Base-by-base conservation (phyloP, 2,113 vertebrate species). In the Forbesichthys agassizii region DNA sequence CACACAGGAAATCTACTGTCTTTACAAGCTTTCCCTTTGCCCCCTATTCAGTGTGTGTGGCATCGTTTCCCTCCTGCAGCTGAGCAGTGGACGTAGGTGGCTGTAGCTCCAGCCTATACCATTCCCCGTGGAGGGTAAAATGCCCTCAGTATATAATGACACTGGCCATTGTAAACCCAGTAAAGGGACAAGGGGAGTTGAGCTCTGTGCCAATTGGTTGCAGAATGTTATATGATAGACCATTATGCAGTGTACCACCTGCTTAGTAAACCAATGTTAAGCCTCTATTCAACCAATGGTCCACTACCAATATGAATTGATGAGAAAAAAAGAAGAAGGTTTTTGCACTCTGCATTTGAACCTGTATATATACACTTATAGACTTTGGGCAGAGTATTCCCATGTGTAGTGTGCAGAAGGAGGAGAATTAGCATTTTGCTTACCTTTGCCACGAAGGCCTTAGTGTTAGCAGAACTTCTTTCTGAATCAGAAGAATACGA, bases 51-150 rank as follows among this genome's bases (percentile, higher is more conserved):
- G 52, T 42, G 36, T 42, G 36, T 16, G 52, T 16, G 52, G 13
- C 52, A 54, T n/a, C 52, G n/a, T 54, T 54, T 4, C 52, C 13
- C 52, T 4, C 13, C 52, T 54, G 13, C 52, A 54, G 53, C 46
- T 33, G 52, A 11, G 48, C 2, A 52, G 9, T 52, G 9, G 9
- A 14, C 3, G 10, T 33, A 58, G 61, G 33, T 46, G 54, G 46
- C n/a, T 56, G 14, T 5, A 27, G 70, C 64, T 75, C 77, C 68
- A 80, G 71, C 55, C 20, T 63, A 56, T 63, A 56, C 57, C 4
- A 14, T 85, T 84, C 80, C 74, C 74, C 76, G 80, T 46, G 76
- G 68, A 82, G 71, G 61, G 51, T 84, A 84, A 86, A 88, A 57
- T 61, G 60, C 61, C 73, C 81, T 71, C 57, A 33, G 68, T 59